These are phyloP conservation scores for Luehdorfia chinensis DNA, from an alignment of 1,140 invertebrate genomes.

Conservation along the genomic window DNA sequence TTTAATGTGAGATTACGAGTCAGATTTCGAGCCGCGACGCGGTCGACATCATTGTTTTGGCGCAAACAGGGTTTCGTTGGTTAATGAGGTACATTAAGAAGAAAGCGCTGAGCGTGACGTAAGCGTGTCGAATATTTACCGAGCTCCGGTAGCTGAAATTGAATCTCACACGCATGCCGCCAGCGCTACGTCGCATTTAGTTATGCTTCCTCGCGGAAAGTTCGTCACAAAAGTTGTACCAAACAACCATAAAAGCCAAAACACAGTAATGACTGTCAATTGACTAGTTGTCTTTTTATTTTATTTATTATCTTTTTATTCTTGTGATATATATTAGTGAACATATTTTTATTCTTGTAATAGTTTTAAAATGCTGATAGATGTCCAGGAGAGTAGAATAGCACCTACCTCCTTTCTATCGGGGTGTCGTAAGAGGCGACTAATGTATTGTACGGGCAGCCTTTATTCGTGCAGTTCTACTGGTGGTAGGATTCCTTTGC, in stretches of 20 bases:
- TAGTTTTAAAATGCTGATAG: too few species aligned
- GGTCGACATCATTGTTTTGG: constrained; percentile 48
- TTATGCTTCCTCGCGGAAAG: constrained; percentile 37
- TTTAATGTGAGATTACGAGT: constrained; percentile 35
- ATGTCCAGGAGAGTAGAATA: too few species aligned
- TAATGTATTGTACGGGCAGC: too few species aligned
- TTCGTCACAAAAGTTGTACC: not conserved
- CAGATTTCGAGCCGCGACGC: constrained; percentile 45
- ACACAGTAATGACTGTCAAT: constrained; percentile 5
- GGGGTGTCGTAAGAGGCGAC: too few species aligned
- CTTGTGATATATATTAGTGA: too few species aligned
- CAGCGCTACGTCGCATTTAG: constrained; percentile 43
- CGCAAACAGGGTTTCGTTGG: constrained; percentile 50
- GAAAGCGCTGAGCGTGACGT: constrained; percentile 41
- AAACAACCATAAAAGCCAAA: too few species aligned
- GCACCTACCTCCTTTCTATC: too few species aligned
- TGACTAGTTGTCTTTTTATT: too few species aligned
- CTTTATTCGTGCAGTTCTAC: too few species aligned
- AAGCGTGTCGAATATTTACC: constrained; percentile 28
- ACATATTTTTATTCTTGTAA: too few species aligned
- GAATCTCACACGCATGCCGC: constrained; percentile 54
- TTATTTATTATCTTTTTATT: too few species aligned
- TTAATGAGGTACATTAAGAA: constrained; percentile 67
- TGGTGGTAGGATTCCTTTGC: too few species aligned
- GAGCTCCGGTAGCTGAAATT: constrained; percentile 58